A percentile compares a stretch with the other conserved stretches of the same genome.
phyloP scores from a whole-genome alignment of 1,140 invertebrate genomes.

The Ruditapes philippinarum region DNA sequence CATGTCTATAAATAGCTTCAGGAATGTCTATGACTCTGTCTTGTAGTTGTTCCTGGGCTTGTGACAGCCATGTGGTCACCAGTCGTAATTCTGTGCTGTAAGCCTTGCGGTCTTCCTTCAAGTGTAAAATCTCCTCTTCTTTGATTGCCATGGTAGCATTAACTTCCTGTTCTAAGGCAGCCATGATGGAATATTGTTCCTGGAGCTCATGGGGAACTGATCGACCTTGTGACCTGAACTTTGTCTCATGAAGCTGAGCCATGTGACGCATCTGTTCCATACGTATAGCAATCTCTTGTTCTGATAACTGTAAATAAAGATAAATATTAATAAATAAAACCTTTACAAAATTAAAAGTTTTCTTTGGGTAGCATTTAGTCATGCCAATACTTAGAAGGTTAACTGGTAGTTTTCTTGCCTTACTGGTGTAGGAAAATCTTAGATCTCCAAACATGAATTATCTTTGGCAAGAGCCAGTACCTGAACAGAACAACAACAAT shows the following conservation, averaged over 20 bases:
- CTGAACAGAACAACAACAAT: too few species aligned
- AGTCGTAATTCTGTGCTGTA: slow-evolving; percentile 70
- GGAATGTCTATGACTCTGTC: slow-evolving; percentile 76
- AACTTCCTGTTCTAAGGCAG: slow-evolving; percentile 70
- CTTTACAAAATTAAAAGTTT: too few species aligned
- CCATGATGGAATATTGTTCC: slow-evolving; percentile 70
- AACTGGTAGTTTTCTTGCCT: too few species aligned
- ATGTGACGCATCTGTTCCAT: slow-evolving; percentile 75
- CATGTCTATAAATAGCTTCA: slow-evolving; percentile 74
- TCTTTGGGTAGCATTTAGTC: too few species aligned
- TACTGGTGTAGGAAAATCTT: too few species aligned
- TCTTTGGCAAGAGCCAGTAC: too few species aligned
- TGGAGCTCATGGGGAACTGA: slow-evolving; percentile 74
- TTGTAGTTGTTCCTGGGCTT: slow-evolving; percentile 76
- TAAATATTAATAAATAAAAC: too few species aligned
- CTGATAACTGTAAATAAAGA: slow-evolving; percentile 67
- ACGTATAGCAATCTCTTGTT: slow-evolving; percentile 76
- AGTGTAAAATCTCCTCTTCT: slow-evolving; percentile 76
- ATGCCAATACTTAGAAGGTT: too few species aligned
- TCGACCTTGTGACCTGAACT: slow-evolving; percentile 71
- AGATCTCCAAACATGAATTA: too few species aligned
- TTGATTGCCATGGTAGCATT: slow-evolving; percentile 73
- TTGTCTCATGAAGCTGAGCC: slow-evolving; percentile 72
- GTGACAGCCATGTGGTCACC: slow-evolving; percentile 76
- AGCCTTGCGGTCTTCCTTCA: slow-evolving; percentile 76